phyloP scores from a whole-genome alignment of 1,140 invertebrate genomes.

The Caenorhabditis tropicalis region DNA sequence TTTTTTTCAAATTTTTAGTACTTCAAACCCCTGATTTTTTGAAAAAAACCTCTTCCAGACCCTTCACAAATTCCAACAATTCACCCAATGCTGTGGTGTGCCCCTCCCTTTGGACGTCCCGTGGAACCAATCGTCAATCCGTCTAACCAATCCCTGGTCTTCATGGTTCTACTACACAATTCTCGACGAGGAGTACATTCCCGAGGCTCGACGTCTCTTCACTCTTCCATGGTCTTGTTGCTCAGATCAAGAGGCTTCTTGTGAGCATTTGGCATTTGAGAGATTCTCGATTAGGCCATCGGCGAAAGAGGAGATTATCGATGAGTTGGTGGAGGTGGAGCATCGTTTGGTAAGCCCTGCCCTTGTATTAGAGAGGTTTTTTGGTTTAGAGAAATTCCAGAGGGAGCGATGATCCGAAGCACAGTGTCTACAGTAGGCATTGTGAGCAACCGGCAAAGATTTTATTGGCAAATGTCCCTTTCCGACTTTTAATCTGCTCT shows the following conservation, averaged over 20 bases:
- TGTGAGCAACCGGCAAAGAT: not conserved
- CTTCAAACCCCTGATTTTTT: no score
- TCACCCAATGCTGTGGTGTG: not conserved
- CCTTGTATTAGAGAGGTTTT: no score
- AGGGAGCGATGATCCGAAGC: not conserved
- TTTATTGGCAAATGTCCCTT: not conserved
- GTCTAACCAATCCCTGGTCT: not conserved
- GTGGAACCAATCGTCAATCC: not conserved
- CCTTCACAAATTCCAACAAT: slow-evolving; percentile 1
- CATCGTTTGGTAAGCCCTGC: not conserved
- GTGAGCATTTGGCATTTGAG: slow-evolving; percentile 12
- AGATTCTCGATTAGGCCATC: slow-evolving; percentile 15
- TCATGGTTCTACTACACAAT: slow-evolving; percentile 26
- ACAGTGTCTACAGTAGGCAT: not conserved
- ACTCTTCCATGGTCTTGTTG: slow-evolving; percentile 25
- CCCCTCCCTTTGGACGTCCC: not conserved
- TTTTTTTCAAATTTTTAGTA: no score
- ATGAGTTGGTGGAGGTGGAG: not conserved
- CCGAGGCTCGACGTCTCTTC: not conserved
- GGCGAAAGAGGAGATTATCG: not conserved
- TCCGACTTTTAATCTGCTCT: no score
- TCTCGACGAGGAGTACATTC: not conserved
- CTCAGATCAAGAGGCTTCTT: not conserved
- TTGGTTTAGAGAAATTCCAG: not conserved
- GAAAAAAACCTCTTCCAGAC: not conserved